Evolutionary conservation across 64 coral and sea anemone species (phyloP).

Genomic region (Montipora efflorescens): DNA sequence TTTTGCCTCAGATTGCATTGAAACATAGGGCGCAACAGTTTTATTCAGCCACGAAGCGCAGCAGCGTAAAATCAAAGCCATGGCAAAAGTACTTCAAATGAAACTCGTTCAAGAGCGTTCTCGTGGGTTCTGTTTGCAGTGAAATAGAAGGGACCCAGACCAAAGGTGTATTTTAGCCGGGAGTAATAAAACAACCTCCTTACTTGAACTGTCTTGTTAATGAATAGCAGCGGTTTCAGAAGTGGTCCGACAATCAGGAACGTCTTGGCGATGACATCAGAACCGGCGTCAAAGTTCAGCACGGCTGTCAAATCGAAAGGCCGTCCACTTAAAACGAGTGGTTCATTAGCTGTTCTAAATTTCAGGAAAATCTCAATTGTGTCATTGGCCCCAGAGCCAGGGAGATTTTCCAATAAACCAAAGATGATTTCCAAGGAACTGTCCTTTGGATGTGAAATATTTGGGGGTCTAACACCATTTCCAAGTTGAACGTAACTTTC

Average conservation of each 20-base stretch:
- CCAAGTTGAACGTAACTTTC: constrained; percentile 24
- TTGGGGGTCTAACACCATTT: constrained; percentile 43
- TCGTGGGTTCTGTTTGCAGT: no score
- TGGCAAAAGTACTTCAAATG: no score
- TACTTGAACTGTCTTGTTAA: constrained; percentile 84
- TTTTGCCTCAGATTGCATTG: no score
- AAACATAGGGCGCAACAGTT: no score
- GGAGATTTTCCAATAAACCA: constrained; percentile 68
- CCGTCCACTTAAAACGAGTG: constrained; percentile 83
- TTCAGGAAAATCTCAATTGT: constrained; percentile 57
- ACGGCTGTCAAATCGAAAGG: constrained; percentile 35
- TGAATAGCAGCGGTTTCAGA: constrained; percentile 76
- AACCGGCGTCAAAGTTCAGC: constrained; percentile 62
- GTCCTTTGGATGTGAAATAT: constrained; percentile 42
- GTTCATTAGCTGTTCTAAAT: constrained; percentile 73
- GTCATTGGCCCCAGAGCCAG: constrained; percentile 61
- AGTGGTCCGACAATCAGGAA: constrained; percentile 85
- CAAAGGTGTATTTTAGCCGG: not conserved
- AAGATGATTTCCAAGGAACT: constrained; percentile 61
- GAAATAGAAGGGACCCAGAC: not conserved
- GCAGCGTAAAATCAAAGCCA: no score
- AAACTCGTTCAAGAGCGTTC: no score
- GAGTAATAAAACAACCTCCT: not conserved
- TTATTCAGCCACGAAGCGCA: no score
- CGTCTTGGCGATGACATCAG: not conserved